These are phyloP conservation scores for Netelia fuscicornis DNA, from an alignment of 2,888 invertebrate species.

Conservation along the genomic window DNA sequence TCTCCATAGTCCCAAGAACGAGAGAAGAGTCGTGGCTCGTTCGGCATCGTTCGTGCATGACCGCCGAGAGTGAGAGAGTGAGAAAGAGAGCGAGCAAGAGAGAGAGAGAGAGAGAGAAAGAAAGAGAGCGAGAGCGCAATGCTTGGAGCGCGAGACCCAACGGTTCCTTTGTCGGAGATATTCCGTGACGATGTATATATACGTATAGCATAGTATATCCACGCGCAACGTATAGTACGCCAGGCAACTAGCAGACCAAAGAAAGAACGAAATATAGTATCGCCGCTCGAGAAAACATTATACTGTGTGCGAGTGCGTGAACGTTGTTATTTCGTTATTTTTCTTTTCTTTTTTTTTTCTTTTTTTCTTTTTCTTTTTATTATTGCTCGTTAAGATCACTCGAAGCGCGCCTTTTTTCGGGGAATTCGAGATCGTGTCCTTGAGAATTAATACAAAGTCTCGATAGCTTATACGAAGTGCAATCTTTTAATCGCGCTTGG, in stretches of 20 bases:
- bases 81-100: slow-evolving; percentile 17
- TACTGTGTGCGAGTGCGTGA: slow-evolving; percentile 13
- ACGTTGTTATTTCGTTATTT: not conserved
- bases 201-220: slow-evolving; percentile 13
- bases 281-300: slow-evolving; percentile 12
- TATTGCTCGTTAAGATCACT: slow-evolving; percentile 4
- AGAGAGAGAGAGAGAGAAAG: slow-evolving; percentile 12
- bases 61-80: slow-evolving; percentile 40
- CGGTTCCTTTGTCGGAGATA: slow-evolving; percentile 73
- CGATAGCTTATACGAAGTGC: not conserved
- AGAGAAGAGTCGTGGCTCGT: slow-evolving; percentile 63
- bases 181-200: slow-evolving; percentile 54
- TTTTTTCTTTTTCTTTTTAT: not conserved
- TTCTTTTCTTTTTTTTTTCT: not conserved
- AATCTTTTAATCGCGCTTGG: not conserved
- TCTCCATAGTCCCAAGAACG: slow-evolving; percentile 27
- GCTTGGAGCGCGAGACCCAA: slow-evolving; percentile 64
- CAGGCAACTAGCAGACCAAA: slow-evolving; percentile 30
- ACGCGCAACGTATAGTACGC: slow-evolving; percentile 10
- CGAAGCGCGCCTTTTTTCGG: not conserved
- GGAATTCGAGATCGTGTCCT: not conserved
- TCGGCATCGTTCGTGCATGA: slow-evolving; percentile 67
- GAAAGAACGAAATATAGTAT: slow-evolving; percentile 24
- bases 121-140: slow-evolving; percentile 15
- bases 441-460: not conserved